These are phyloP conservation scores for Oryzias javanicus DNA, from an alignment of 2,113 vertebrate genomes.

Conservation along the genomic window DNA sequence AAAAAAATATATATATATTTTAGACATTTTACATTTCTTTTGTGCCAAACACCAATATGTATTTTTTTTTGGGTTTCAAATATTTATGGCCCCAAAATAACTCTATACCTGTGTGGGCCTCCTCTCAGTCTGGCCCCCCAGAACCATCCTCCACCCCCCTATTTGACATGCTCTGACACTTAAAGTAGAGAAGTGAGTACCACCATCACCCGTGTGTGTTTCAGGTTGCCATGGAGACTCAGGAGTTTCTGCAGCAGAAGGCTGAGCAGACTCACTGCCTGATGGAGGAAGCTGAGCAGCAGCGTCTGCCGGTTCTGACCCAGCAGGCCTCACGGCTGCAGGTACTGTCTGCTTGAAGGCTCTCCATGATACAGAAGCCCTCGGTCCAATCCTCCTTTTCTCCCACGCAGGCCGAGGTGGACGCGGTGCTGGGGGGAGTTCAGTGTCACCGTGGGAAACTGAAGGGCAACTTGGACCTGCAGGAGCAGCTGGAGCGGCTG, in stretches of 20 bases:
- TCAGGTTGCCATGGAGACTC: conserved; percentile 69
- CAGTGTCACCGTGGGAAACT: conserved; percentile 66
- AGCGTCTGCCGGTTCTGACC: conserved; percentile 68
- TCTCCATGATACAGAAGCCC: not conserved
- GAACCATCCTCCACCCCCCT: too few relatives aligned
- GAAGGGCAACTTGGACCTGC: conserved; percentile 58
- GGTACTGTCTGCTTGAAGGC: conserved; percentile 64
- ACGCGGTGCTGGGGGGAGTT: conserved; percentile 71
- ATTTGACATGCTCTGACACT: too few relatives aligned
- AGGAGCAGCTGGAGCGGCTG: conserved; percentile 74
- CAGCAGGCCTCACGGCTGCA: conserved; percentile 81
- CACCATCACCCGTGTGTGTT: conserved; percentile 2
- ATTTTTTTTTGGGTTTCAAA: too few relatives aligned
- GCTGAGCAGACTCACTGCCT: conserved; percentile 76
- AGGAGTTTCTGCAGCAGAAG: conserved; percentile 73
- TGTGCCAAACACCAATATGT: too few relatives aligned
- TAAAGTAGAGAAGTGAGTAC: too few relatives aligned
- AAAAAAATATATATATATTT: too few relatives aligned
- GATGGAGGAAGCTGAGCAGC: conserved; percentile 71
- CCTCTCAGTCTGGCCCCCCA: too few relatives aligned
- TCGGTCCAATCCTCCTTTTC: not conserved
- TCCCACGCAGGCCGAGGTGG: conserved; percentile 74
- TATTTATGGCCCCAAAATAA: too few relatives aligned
- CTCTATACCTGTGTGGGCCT: too few relatives aligned
- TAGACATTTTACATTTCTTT: too few relatives aligned